phyloP scores from a whole-genome alignment of 1,140 invertebrate species.

The Drosophila sechellia region DNA sequence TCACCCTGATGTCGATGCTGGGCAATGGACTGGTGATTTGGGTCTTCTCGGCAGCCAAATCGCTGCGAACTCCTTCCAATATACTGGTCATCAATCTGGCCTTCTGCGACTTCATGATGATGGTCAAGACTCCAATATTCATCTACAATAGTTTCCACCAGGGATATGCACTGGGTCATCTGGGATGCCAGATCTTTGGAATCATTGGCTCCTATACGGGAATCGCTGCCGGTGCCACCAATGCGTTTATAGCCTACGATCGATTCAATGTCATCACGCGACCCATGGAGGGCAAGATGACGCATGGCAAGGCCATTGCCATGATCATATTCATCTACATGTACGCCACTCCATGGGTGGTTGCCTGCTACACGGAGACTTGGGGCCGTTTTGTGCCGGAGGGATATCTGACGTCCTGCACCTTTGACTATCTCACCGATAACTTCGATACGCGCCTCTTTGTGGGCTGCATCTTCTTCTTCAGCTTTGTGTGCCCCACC shows the following conservation, averaged over 20 bases:
- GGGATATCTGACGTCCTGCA: constrained; percentile 93
- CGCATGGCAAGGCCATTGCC: constrained; percentile 90
- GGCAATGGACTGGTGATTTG: constrained; percentile 96
- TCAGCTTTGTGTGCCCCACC: constrained; percentile 92
- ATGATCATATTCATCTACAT: constrained; percentile 91
- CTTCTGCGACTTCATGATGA: constrained; percentile 95
- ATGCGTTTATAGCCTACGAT: constrained; percentile 86
- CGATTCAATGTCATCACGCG: constrained; percentile 91
- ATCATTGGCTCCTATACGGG: constrained; percentile 92
- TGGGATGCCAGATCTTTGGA: constrained; percentile 92
- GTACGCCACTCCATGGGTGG: constrained; percentile 91
- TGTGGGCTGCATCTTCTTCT: constrained; percentile 90
- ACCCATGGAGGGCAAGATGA: constrained; percentile 92
- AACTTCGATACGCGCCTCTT: constrained; percentile 90
- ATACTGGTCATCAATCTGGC: constrained; percentile 95
- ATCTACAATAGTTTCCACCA: constrained; percentile 90
- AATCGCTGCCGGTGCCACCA: constrained; percentile 92
- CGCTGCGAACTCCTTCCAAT: constrained; percentile 95
- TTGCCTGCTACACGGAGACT: constrained; percentile 90
- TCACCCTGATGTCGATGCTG: constrained; percentile 90
- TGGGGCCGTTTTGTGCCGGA: constrained; percentile 94
- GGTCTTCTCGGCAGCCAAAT: constrained; percentile 92
- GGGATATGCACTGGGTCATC: constrained; percentile 90
- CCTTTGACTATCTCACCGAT: constrained; percentile 93
- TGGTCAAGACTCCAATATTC: constrained; percentile 90